Percentiles rank a stretch among this genome's conserved stretches.
These are phyloP conservation scores for Mastigias papua DNA, from an alignment of 30 jellyfish, hydroid and myxozoan genomes.

Conservation along the genomic window DNA sequence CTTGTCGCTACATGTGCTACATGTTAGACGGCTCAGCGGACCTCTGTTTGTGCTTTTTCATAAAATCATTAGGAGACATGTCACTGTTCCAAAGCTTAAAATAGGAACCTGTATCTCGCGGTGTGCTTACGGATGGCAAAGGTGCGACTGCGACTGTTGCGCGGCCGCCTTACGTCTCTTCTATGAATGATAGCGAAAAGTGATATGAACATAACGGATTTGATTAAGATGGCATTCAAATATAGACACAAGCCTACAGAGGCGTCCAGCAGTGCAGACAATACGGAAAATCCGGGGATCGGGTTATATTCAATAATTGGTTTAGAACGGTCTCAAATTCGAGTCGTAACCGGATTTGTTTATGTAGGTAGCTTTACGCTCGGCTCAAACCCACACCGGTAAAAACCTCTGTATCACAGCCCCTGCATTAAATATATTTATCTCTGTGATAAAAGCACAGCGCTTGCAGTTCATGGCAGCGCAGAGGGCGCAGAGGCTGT, in stretches of 20 bases:
- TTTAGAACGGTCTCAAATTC: slow-evolving; percentile 74
- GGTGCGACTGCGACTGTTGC: background rate
- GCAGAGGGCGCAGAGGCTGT: background rate
- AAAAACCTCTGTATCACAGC: slow-evolving; percentile 24
- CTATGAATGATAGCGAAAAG: slow-evolving; percentile 48
- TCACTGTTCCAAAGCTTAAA: slow-evolving; percentile 9
- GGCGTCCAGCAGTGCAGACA: slow-evolving; percentile 75
- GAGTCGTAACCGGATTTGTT: slow-evolving; percentile 77
- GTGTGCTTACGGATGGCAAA: slow-evolving; percentile 20
- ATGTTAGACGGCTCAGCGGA: slow-evolving; percentile 34
- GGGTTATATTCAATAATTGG: slow-evolving; percentile 80
- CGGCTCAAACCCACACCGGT: slow-evolving; percentile 54
- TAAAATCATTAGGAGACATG: background rate
- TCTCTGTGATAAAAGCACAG: too few species aligned
- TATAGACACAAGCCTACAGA: slow-evolving; percentile 70
- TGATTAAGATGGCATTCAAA: slow-evolving; percentile 72
- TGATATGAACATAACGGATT: slow-evolving; percentile 79
- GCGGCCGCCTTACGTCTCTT: slow-evolving; percentile 21
- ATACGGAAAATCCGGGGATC: slow-evolving; percentile 85
- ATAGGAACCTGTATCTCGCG: slow-evolving; percentile 9
- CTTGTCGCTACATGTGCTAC: slow-evolving; percentile 32
- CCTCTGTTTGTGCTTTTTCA: slow-evolving; percentile 14
- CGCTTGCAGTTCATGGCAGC: background rate
- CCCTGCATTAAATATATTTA: too few species aligned
- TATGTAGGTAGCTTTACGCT: slow-evolving; percentile 9